These are phyloP conservation scores for Boulengeromyrus knoepffleri DNA, from an alignment of 2,113 vertebrate species.

Conservation along the genomic window DNA sequence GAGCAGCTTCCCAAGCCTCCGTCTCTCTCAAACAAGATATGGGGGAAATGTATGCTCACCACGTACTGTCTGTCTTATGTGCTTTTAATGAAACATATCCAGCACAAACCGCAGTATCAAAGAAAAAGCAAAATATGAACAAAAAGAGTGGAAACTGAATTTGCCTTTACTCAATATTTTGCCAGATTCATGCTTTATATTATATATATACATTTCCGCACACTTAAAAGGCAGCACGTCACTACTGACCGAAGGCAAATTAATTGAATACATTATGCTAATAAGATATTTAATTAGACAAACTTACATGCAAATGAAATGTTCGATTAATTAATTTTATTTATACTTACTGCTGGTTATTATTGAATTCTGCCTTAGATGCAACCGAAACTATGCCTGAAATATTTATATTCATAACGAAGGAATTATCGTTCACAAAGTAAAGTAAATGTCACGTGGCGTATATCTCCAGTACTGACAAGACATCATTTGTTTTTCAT, in stretches of 20 bases:
- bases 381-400: neutral
- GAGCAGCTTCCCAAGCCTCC: constrained; percentile 37
- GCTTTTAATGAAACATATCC: neutral
- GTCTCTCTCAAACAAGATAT: constrained; percentile 4
- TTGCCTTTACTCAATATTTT: neutral
- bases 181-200: neutral
- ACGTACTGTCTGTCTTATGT: neutral
- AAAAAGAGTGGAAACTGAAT: neutral
- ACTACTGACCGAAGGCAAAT: neutral
- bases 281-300: constrained; percentile 15
- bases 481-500: constrained; percentile 24
- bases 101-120: neutral
- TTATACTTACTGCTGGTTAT: neutral
- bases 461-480: neutral
- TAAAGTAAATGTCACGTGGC: neutral
- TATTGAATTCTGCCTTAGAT: constrained; percentile 6
- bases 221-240: neutral
- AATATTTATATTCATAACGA: neutral
- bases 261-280: constrained; percentile 12
- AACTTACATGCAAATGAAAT: constrained; percentile 5
- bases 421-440: neutral
- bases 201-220: neutral
- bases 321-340: constrained; percentile 14
- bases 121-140: neutral
- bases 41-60: constrained; percentile 3